phyloP scores from a whole-genome alignment of 2,113 vertebrate species.

The Oreochromis tanganicae region DNA sequence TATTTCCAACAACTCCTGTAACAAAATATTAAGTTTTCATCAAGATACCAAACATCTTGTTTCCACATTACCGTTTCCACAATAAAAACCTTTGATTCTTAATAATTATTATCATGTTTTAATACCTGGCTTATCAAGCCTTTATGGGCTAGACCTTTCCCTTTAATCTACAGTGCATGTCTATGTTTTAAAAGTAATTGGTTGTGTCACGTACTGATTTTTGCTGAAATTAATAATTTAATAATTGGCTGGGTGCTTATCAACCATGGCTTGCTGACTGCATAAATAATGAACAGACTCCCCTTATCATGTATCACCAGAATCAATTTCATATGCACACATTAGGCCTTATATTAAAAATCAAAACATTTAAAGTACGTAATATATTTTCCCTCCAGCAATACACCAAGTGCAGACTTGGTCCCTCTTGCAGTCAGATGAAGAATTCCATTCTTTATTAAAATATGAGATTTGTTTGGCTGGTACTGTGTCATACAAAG shows the following conservation, averaged over 20 bases:
- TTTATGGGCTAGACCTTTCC: neutral
- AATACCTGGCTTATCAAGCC: neutral
- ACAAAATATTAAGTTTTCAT: neutral
- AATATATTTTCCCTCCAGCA: neutral
- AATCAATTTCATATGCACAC: neutral
- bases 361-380: neutral
- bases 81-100: neutral
- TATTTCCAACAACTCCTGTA: neutral
- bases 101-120: neutral
- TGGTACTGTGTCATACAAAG: slow-evolving; percentile 29
- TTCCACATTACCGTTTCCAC: neutral
- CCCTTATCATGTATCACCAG: neutral
- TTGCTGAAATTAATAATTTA: neutral
- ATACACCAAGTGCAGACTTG: neutral
- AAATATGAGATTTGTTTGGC: slow-evolving; percentile 52
- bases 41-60: neutral
- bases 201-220: neutral
- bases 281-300: neutral
- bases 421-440: neutral
- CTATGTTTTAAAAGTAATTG: neutral
- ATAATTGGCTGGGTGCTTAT: neutral
- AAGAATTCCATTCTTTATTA: slow-evolving; percentile 62
- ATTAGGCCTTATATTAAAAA: neutral
- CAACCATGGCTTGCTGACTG: neutral
- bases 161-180: neutral